phyloP scores from a whole-genome alignment of 23 tunicate species.

The Aplidium turbinatum region DNA sequence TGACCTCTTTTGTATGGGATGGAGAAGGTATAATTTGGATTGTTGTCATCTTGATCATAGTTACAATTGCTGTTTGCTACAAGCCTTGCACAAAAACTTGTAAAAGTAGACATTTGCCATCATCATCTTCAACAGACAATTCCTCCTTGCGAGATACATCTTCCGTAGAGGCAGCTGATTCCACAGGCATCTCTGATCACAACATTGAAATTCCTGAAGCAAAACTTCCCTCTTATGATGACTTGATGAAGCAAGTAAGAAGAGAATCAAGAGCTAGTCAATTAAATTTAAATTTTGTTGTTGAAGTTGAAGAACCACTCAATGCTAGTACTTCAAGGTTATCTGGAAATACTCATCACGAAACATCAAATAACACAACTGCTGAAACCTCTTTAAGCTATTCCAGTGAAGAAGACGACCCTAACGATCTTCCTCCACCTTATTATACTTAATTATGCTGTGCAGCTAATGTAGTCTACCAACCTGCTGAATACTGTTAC shows the following conservation, averaged over 20 bases:
- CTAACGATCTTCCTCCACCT: too few species aligned
- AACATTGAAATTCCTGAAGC: background rate
- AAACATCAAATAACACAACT: background rate
- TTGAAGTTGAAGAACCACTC: background rate
- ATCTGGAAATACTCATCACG: background rate
- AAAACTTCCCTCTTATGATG: background rate
- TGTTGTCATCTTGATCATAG: background rate
- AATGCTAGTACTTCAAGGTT: background rate
- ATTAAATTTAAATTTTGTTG: background rate
- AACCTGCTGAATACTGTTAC: too few species aligned
- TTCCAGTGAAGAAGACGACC: too few species aligned
- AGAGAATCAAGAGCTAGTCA: background rate
- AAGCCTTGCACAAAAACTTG: background rate
- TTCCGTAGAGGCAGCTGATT: background rate
- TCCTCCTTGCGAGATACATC: background rate
- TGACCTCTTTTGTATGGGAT: too few species aligned
- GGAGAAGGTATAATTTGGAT: background rate
- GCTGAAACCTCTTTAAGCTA: too few species aligned
- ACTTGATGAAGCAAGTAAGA: background rate
- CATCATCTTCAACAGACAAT: background rate
- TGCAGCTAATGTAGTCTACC: too few species aligned
- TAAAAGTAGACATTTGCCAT: background rate
- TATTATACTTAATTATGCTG: too few species aligned
- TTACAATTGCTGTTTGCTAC: background rate
- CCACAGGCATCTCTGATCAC: too few species aligned